Conservation (phyloP, 2,888 invertebrate genomes). For the Chesias legatella region DNA sequence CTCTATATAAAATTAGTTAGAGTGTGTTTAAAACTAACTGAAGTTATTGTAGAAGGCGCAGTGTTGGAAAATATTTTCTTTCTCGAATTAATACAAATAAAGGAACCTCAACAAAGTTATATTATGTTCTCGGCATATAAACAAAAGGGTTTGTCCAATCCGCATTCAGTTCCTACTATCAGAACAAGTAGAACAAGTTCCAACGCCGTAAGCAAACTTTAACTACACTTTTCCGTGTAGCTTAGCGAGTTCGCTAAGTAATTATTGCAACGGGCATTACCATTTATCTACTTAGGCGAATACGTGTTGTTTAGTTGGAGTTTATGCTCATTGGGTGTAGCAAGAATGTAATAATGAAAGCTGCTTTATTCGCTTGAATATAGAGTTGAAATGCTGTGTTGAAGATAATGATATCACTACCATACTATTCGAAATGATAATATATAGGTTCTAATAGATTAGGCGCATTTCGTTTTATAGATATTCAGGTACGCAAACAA, state of each 20-base stretch:
- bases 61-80: too few relatives aligned
- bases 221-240: constrained; percentile 31
- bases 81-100: too few relatives aligned
- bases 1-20: too few relatives aligned
- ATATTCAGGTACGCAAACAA: too few relatives aligned
- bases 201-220: constrained; percentile 28
- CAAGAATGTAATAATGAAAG: neutral
- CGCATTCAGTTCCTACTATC: constrained; percentile 27
- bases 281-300: constrained; percentile 14
- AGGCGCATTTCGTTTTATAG: too few relatives aligned
- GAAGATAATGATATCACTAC: too few relatives aligned
- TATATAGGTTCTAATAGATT: too few relatives aligned
- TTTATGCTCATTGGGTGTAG: neutral
- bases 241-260: constrained; percentile 31
- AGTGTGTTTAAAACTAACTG: too few relatives aligned
- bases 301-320: constrained; percentile 1
- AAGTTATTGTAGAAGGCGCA: too few relatives aligned
- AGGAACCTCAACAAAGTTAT: neutral
- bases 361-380: neutral
- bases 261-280: constrained; percentile 30
- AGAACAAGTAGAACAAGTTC: constrained; percentile 28
- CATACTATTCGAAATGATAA: too few relatives aligned
- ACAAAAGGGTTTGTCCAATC: constrained; percentile 13
- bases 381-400: too few relatives aligned
- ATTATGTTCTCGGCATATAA: constrained; percentile 7